Percentiles rank a stretch among this genome's conserved stretches.
Evolutionary conservation across 2,888 invertebrate species (phyloP).

Genomic region (Pachliopta kotzebuea): DNA sequence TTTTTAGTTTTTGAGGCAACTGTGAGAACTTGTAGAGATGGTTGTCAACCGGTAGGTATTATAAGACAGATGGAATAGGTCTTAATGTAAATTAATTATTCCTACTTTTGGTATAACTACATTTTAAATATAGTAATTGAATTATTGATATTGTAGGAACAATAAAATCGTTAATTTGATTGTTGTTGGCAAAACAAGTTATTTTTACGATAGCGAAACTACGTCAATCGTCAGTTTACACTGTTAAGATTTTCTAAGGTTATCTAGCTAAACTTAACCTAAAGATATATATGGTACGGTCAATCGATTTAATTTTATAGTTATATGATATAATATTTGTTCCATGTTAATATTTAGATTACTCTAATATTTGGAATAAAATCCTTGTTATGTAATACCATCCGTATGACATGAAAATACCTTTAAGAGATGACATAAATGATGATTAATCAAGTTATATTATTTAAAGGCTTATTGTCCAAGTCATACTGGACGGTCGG

Average conservation of each 20-base stretch:
- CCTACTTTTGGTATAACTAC: background rate
- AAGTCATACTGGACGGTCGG: conserved; percentile 89
- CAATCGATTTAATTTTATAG: conserved; percentile 9
- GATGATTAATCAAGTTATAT: conserved; percentile 11
- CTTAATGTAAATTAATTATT: background rate
- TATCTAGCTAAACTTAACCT: conserved; percentile 19
- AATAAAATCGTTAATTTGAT: background rate
- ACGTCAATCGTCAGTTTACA: conserved; percentile 18
- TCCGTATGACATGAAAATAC: no score
- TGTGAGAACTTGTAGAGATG: conserved; percentile 92
- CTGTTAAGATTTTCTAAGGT: conserved; percentile 12
- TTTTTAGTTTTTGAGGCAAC: conserved; percentile 96
- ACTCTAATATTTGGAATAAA: no score
- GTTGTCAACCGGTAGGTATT: conserved; percentile 88
- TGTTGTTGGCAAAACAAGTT: background rate
- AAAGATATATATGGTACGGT: background rate
- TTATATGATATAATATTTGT: conserved; percentile 11
- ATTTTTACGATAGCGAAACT: conserved; percentile 12
- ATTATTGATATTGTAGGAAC: background rate
- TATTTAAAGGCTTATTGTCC: conserved; percentile 87
- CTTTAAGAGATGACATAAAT: background rate
- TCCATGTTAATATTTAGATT: no score
- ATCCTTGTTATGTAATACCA: no score
- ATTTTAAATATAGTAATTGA: background rate
- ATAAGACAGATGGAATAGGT: background rate